These are phyloP conservation scores for Ophiothrix spiculata DNA, from an alignment of 35 echinoderm and acorn worm genomes.

Conservation along the genomic window DNA sequence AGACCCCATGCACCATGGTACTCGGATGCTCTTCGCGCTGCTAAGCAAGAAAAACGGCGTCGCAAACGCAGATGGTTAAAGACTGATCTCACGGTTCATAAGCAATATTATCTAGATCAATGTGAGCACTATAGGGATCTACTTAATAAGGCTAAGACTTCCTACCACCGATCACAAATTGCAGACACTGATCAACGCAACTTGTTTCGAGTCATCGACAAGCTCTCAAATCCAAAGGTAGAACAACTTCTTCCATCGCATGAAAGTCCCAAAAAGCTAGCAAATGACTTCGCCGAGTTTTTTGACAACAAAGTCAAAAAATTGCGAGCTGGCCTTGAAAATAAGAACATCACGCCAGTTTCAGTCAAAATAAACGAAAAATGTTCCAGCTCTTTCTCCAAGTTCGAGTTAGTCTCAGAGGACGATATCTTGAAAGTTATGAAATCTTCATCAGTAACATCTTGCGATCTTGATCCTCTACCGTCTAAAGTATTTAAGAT, in stretches of 20 bases:
- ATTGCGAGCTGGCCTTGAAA: too few species aligned
- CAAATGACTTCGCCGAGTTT: conserved; percentile 6
- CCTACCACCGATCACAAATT: conserved; percentile 1
- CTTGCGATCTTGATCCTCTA: too few species aligned
- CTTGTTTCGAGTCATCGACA: conserved; percentile 12
- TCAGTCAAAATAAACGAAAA: too few species aligned
- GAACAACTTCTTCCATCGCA: not conserved
- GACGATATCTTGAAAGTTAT: too few species aligned
- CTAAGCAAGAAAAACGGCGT: conserved; percentile 29
- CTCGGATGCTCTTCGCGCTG: conserved; percentile 22
- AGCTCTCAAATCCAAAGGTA: not conserved
- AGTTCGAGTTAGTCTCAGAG: too few species aligned
- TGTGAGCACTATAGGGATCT: not conserved
- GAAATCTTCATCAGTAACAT: too few species aligned
- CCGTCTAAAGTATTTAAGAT: too few species aligned
- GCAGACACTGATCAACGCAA: conserved; percentile 9
- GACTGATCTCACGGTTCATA: conserved; percentile 19
- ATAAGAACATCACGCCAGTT: too few species aligned
- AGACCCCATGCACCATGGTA: conserved; percentile 55
- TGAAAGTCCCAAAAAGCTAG: not conserved
- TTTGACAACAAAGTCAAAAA: conserved; percentile 13
- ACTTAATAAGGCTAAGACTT: conserved; percentile 2
- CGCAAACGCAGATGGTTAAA: conserved; percentile 8
- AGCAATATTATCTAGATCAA: conserved; percentile 12
- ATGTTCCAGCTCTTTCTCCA: too few species aligned